Conservation (phyloP, 2,113 vertebrate genomes). For the Cettia cetti region DNA sequence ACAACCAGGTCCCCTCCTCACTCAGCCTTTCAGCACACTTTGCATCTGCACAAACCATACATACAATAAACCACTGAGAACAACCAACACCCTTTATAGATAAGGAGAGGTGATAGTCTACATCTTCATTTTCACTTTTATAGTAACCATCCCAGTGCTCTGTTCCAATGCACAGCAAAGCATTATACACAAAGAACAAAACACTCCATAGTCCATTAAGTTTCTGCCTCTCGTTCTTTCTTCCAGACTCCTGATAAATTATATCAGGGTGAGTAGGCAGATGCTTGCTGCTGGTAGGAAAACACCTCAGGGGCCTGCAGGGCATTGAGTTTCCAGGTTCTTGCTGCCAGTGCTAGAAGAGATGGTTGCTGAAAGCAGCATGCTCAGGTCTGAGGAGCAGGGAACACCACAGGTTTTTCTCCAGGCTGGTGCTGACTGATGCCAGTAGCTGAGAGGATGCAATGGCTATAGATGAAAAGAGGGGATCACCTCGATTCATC, state of each 20-base stretch:
- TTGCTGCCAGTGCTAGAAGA: neutral
- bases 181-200: neutral
- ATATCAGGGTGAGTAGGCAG: neutral
- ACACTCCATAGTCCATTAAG: neutral
- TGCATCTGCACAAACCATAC: neutral
- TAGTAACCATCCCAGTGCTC: neutral
- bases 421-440: neutral
- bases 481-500: accelerated
- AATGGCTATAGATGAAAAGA: neutral
- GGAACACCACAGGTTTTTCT: neutral
- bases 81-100: neutral
- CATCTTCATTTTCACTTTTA: neutral
- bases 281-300: neutral
- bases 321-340: neutral
- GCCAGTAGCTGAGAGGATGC: neutral
- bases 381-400: neutral
- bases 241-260: neutral
- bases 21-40: neutral
- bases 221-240: neutral
- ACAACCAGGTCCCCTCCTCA: neutral
- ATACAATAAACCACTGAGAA: neutral
- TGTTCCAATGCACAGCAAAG: neutral
- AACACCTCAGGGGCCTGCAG: neutral
- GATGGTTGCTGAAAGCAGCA: neutral
- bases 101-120: neutral